Evolutionary conservation across 2,888 invertebrate species (phyloP).

Genomic region (Drosophila anceps): DNA sequence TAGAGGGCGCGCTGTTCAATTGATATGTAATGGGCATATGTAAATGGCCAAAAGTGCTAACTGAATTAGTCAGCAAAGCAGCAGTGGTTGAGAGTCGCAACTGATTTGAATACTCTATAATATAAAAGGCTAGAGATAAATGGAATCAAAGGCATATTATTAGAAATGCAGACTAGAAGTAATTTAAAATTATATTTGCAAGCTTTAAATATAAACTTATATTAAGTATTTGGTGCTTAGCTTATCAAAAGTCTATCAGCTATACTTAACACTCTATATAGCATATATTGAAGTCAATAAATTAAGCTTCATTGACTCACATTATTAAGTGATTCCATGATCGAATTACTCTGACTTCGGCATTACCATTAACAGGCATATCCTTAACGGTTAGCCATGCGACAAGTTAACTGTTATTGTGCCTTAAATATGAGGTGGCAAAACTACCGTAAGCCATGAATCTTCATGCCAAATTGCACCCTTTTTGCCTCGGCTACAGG

Average conservation of each 20-base stretch:
- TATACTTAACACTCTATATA: neutral
- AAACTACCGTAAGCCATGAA: constrained; percentile 13
- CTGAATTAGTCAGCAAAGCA: constrained; percentile 67
- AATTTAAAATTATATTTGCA: no score
- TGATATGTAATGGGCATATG: constrained; percentile 63
- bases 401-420: constrained; percentile 60
- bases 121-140: neutral
- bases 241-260: neutral
- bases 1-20: constrained; percentile 48
- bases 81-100: constrained; percentile 9
- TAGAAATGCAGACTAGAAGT: no score
- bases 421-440: constrained; percentile 38
- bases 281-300: neutral
- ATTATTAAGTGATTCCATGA: neutral
- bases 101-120: neutral
- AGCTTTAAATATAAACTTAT: no score
- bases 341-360: neutral
- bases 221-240: no score
- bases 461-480: neutral
- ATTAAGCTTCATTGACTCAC: neutral
- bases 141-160: neutral
- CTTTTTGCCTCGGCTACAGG: no score
- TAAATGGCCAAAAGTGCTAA: constrained; percentile 61
- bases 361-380: neutral
- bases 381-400: neutral